Evolutionary conservation across 2,888 invertebrate species (phyloP).

Genomic region (Andrena camellia): DNA sequence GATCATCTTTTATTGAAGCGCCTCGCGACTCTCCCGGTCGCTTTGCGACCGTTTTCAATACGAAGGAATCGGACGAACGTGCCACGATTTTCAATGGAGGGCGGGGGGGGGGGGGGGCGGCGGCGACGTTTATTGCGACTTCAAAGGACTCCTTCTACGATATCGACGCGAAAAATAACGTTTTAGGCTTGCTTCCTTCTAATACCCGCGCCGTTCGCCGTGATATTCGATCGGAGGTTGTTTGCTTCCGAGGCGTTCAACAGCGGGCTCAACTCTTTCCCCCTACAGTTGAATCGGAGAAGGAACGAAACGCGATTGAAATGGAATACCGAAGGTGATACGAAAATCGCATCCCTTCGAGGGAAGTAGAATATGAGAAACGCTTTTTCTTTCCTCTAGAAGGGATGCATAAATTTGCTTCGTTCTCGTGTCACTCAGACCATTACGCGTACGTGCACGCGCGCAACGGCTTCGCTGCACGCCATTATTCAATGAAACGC

Average conservation of each 20-base stretch:
- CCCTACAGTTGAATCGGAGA: no score
- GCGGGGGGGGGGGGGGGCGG: no score
- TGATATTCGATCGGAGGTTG: not conserved
- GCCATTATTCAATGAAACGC: slow-evolving; percentile 44
- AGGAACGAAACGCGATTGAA: no score
- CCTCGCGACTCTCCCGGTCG: slow-evolving; percentile 12
- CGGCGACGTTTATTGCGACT: slow-evolving; percentile 3
- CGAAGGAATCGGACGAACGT: slow-evolving; percentile 34
- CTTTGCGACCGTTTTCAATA: slow-evolving; percentile 27
- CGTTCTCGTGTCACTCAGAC: slow-evolving; percentile 10
- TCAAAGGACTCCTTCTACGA: slow-evolving; percentile 15
- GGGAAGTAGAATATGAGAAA: not conserved
- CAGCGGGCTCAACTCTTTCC: no score
- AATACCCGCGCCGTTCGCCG: not conserved
- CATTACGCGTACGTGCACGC: not conserved
- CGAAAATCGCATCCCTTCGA: not conserved
- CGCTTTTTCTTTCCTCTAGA: slow-evolving; percentile 1
- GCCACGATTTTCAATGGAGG: slow-evolving; percentile 13
- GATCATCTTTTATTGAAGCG: slow-evolving; percentile 61
- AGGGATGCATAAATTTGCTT: slow-evolving; percentile 42
- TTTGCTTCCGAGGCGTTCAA: no score
- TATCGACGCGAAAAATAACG: not conserved
- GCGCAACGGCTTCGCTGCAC: slow-evolving; percentile 34
- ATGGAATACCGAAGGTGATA: no score
- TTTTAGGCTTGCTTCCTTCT: not conserved